phyloP scores from a whole-genome alignment of 2,113 vertebrate genomes.

The Amia ocellicauda region DNA sequence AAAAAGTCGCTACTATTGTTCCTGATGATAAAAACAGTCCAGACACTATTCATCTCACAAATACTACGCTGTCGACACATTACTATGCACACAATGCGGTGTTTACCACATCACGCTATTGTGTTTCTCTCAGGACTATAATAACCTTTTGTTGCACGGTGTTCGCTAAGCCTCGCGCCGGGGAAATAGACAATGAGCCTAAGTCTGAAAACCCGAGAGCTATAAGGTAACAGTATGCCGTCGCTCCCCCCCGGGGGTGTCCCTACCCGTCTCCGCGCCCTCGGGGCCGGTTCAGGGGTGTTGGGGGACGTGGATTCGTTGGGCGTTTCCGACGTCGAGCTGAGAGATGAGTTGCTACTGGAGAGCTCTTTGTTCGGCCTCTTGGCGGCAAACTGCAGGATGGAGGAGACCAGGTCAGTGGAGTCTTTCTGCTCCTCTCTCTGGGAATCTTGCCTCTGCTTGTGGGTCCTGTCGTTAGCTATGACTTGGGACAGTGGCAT shows the following conservation, averaged over 20 bases:
- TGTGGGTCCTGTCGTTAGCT: conserved; percentile 85
- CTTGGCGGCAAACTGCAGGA: conserved; percentile 82
- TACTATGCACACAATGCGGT: no score
- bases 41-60: no score
- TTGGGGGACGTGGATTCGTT: conserved; percentile 79
- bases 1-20: no score
- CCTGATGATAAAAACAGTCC: no score
- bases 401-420: conserved; percentile 81
- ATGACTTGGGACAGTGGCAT: conserved; percentile 94
- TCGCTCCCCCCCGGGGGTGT: background rate
- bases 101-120: no score
- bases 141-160: no score
- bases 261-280: conserved; percentile 82
- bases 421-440: conserved; percentile 81
- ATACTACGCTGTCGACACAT: no score
- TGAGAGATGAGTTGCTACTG: conserved; percentile 98
- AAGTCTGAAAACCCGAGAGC: no score
- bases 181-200: background rate
- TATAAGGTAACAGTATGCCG: background rate
- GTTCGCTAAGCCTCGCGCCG: no score
- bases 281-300: conserved; percentile 75
- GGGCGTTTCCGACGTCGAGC: conserved; percentile 91
- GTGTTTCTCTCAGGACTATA: no score
- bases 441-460: conserved; percentile 81
- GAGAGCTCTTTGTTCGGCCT: conserved; percentile 88